Evolutionary conservation across 2,113 vertebrate genomes (phyloP), one percentile per base, ranked within the genome.

Genomic region (Pseudorhombus dupliciocellatus): DNA sequence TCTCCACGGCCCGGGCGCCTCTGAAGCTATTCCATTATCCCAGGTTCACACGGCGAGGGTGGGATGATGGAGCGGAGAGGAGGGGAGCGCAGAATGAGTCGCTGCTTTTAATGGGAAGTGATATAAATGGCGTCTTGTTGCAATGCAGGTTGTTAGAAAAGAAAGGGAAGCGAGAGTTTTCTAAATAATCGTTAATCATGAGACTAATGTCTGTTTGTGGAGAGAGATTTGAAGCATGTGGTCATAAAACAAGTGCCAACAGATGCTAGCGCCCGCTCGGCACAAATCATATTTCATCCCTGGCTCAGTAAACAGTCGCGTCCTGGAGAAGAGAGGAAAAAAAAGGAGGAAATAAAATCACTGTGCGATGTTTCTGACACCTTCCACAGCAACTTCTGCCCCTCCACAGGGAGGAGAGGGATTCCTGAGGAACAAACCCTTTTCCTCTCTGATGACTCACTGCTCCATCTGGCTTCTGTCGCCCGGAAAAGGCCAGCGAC

Each of bases 51-150:
- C 18, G 12, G 62, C 5, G 60, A 64, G 51, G 31, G 60, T n/a
- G 60, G 55, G 83, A 81, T 87, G 81, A 85, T 85, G 85, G 80
- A 79, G 85, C 57, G 53, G 71, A 73, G 70, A 77, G 16, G 22
- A 67, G 15, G 42, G 57, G 63, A 52, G 56, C 30, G 8, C 51
- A 2, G 42, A 62, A 31, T 65, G 61, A 74, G 59, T 61, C 60
- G 20, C 2, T 7, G 46, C 46, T 12, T 59, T 62, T 46, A 53
- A 60, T 57, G 67, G 3, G 4, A 16, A 0, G 34, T 3, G 1
- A 61, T 34, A 51, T 68, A 68, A 69, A 73, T 77, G 72, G 79
- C 59, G 60, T 66, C 61, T 53, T 7, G 3, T 31, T 56, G 66
- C 61, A 77, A 76, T 37, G 50, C 42, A 61, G 31, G 26, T 6